Base-by-base conservation (phyloP, 2,113 vertebrate species). In the Entosphenus tridentatus region DNA sequence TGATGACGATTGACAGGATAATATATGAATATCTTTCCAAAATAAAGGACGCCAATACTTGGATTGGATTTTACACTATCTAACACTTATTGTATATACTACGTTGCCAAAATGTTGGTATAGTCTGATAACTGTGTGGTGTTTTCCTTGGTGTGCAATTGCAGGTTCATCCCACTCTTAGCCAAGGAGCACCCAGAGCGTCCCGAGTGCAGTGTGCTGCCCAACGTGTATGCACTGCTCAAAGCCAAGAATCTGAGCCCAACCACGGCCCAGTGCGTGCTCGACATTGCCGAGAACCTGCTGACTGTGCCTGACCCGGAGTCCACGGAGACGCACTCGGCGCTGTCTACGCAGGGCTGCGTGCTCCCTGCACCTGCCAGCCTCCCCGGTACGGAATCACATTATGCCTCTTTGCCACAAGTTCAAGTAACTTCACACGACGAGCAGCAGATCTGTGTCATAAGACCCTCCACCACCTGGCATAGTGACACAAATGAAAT, bases 91-190 rank as follows among this genome's bases (percentile, higher is more conserved):
- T 39, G 39, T 39, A 39, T 39, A 39, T 39, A 39, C 39, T 39
- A 39, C 39, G 39, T 39, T 39, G 39, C 39, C 39, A 39, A 39
- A 39, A 39, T 39, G 39, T 39, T 39, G 39, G 39, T 39, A 39
- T 39, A 39, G 39, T 39, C 39, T 39, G 5, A 5, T 39, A 39
- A 39, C 70, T 69, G 10, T 6, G 11, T 71, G 57, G 68, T 69
- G 71, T 73, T 70, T 77, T 39, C 39, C 39, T 39, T 39, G 39
- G 39, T 39, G 39, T 39, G 39, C 9, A n/a, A 69, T 74, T 56
- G 69, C 76, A 98, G 93, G 69, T 97, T 80, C 75, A 91, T 95
- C 71, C 83, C 85, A 73, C 80, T 96, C 62, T 74, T 98, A 76
- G 85, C 82, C 70, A 96, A 95, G 75, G 86, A 89, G 76, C 83